phyloP scores from a whole-genome alignment of 2,888 invertebrate species.

The Conus canariensis region DNA sequence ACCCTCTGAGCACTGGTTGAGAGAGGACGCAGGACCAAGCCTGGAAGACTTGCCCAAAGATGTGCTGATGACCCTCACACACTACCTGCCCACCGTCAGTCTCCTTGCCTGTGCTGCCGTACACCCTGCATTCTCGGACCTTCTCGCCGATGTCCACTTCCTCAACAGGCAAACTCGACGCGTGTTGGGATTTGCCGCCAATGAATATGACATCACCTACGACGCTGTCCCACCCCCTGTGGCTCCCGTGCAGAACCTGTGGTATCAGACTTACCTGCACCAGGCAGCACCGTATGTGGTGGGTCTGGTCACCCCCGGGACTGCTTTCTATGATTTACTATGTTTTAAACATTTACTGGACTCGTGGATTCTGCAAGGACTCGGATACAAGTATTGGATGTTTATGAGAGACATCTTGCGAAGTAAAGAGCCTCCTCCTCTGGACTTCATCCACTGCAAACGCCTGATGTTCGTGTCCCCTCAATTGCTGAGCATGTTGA shows the following conservation, averaged over 20 bases:
- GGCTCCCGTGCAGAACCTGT: constrained; percentile 30
- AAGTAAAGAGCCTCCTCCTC: neutral
- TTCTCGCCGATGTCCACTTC: constrained; percentile 30
- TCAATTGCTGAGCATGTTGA: neutral
- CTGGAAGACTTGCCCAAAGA: constrained; percentile 26
- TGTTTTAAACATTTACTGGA: constrained; percentile 38
- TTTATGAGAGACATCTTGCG: constrained; percentile 1
- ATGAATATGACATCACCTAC: constrained; percentile 20
- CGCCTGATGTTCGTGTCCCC: neutral
- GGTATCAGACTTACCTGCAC: constrained; percentile 23
- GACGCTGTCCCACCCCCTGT: constrained; percentile 6
- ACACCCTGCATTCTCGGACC: neutral
- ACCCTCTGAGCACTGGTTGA: neutral
- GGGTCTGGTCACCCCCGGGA: constrained; percentile 21
- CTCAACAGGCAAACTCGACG: constrained; percentile 25
- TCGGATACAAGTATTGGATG: constrained; percentile 14
- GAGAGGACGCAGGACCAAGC: neutral
- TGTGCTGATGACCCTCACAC: constrained; percentile 5
- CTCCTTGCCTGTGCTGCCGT: constrained; percentile 14
- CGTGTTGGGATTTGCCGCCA: constrained; percentile 25
- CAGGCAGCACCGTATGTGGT: constrained; percentile 24
- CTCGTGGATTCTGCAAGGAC: constrained; percentile 32
- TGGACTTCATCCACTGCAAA: neutral
- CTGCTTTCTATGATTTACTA: constrained; percentile 31
- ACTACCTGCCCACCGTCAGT: constrained; percentile 22